Evolutionary conservation across 2,888 invertebrate species (phyloP).

Genomic region (Hemistola chrysoprasaria): DNA sequence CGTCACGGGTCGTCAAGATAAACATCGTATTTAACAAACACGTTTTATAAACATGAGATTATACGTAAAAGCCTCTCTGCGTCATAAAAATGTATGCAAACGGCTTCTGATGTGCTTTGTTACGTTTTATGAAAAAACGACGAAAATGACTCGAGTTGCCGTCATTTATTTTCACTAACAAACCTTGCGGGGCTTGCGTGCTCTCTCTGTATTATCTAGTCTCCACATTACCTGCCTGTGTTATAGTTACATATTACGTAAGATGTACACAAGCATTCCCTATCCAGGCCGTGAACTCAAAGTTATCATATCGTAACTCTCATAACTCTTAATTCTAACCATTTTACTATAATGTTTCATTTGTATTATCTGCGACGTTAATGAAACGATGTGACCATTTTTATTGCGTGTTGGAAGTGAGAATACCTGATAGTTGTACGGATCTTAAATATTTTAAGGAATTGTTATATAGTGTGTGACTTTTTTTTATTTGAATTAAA

Average conservation of each 20-base stretch:
- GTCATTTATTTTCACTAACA: slow-evolving; percentile 29
- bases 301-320: too few relatives aligned
- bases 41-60: slow-evolving; percentile 38
- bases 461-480: too few relatives aligned
- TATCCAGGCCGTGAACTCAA: too few relatives aligned
- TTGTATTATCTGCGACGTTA: too few relatives aligned
- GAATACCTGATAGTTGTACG: too few relatives aligned
- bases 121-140: slow-evolving; percentile 27
- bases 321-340: too few relatives aligned
- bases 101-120: slow-evolving; percentile 32
- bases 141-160: slow-evolving; percentile 18
- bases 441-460: too few relatives aligned
- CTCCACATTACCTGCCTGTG: background rate
- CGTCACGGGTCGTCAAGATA: slow-evolving; percentile 28
- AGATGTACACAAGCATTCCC: too few relatives aligned
- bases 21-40: slow-evolving; percentile 24
- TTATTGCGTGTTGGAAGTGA: too few relatives aligned
- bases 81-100: slow-evolving; percentile 38
- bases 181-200: slow-evolving; percentile 1
- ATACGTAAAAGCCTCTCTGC: slow-evolving; percentile 36
- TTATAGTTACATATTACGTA: background rate
- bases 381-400: too few relatives aligned
- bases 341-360: too few relatives aligned
- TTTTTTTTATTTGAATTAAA: too few relatives aligned
- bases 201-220: background rate